Evolutionary conservation across 2,113 vertebrate genomes (phyloP), one percentile per base, ranked within the genome.

Genomic region (Psilopogon haemacephalus): DNA sequence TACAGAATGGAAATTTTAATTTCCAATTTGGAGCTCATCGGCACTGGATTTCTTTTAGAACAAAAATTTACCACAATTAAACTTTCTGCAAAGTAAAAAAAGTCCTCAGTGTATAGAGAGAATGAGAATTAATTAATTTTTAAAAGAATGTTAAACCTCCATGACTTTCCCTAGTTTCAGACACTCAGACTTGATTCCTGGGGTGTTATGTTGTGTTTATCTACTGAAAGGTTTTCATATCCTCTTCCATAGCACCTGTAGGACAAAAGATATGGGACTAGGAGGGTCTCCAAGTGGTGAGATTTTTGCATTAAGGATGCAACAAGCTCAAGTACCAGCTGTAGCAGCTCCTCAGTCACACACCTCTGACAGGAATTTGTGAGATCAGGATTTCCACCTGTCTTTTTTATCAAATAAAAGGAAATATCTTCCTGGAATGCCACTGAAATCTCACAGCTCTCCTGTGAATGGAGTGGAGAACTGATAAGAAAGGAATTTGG

Each of bases 201-300:
- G 30, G 24, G 5, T 2, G 3, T 6, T 59, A 32, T 10, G 8
- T 16, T 20, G 32, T 40, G 17, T 44, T 76, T 59, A n/a, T 15
- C 46, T 58, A 42, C 20, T 24, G 14, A 37, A 68, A 79, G 12
- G 7, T n/a, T 74, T 83, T 73, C n/a, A 35, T 7, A 48, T 9
- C 3, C 3, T 75, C n/a, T 38, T 62, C 32, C 0, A 0, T 9
- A 71, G 56, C 46, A 46, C 4, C 46, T 33, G 23, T 11, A 48
- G 48, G 28, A 77, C 26, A 30, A 44, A 69, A 32, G 32, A 20
- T 0, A 0, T 0, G 3, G 21, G 24, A 28, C 44, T 80, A 55
- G 69, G 71, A 64, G 27, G 37, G 46, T 27, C 15, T 64, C 12
- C 37, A 30, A 35, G 38, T 33, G 12, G 21, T 37, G 32, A 15